These are phyloP conservation scores for Fragum fragum DNA, from an alignment of 2,888 invertebrate genomes.

Conservation along the genomic window DNA sequence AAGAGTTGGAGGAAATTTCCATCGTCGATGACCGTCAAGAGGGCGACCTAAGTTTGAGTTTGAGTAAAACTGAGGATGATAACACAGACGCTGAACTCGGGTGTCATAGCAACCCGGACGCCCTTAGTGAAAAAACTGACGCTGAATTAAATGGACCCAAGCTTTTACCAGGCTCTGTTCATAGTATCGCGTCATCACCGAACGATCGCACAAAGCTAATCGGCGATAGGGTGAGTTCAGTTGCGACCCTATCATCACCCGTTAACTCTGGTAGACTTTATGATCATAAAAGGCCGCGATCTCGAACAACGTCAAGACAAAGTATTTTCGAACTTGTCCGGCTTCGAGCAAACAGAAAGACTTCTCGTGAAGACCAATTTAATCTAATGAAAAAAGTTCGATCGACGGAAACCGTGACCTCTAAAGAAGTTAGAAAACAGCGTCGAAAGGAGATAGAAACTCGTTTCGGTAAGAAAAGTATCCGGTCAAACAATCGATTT, in stretches of 20 bases:
- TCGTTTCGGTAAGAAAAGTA: conserved; percentile 85
- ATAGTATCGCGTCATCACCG: conserved; percentile 64
- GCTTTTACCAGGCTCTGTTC: conserved; percentile 88
- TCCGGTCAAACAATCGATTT: conserved; percentile 69
- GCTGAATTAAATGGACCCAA: conserved; percentile 89
- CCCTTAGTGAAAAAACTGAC: conserved; percentile 53
- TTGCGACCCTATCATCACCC: conserved; percentile 88
- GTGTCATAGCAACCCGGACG: conserved; percentile 46
- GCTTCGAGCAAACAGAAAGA: conserved; percentile 90
- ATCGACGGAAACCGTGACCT: conserved; percentile 89
- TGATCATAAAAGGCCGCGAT: conserved; percentile 85
- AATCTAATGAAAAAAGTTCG: conserved; percentile 90
- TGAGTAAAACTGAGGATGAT: conserved; percentile 87
- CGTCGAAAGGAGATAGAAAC: conserved; percentile 87
- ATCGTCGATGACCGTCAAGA: conserved; percentile 89
- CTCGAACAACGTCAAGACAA: conserved; percentile 89
- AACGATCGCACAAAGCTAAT: conserved; percentile 79
- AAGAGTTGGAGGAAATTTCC: conserved; percentile 91
- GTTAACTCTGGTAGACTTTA: conserved; percentile 85
- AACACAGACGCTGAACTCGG: conserved; percentile 88
- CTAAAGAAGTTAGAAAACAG: conserved; percentile 88
- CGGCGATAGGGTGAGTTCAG: conserved; percentile 88
- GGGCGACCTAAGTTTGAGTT: conserved; percentile 52
- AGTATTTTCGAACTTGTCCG: conserved; percentile 92
- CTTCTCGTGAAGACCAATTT: conserved; percentile 89